Base-by-base conservation (phyloP, 2,888 invertebrate species). In the Tuta absoluta region DNA sequence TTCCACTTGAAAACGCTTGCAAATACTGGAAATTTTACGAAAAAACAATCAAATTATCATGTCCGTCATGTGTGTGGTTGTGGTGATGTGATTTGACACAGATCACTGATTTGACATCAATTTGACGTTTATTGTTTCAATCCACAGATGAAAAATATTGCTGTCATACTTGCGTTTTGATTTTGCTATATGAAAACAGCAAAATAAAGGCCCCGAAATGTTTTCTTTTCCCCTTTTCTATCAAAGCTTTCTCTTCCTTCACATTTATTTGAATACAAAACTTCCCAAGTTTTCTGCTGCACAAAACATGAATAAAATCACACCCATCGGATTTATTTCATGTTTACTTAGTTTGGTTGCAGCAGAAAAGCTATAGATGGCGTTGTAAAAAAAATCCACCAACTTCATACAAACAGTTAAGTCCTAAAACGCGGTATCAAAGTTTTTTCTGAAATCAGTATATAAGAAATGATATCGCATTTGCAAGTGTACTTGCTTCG, bases 401-500 rank as follows among this genome's bases (percentile, higher is more conserved):
- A 17, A 5, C 4, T 17, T 11, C n/a, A 17, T 45, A 45, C 45
- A 45, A 17, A 41, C 2, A 3, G 12, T 41, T 3, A 41, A 14
- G 14, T 12, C 17, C 67, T 72, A 68, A 28, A 73, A 69, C 71
- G 68, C 75, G 66, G 69, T 66, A 67, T 53, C 17, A 51, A 63
- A 45, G 59, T 72, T 72, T 71, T 68, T 37, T 7, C 0, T 0
- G 0, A 0, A 0, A 1, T 61, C 0, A 24, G 64, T 64, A 69
- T 70, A 63, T 67, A 65, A 71, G 65, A 10, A n/a, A 61, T 23
- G 1, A 0, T 3, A 3, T 28, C 11, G 0, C 0, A 0, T 0
- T 0, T 0, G 0, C 11, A 5, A 21, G 0, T 71, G 80, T 81
- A 80, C 81, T 80, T 80, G 81, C 81, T 81, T 81, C 81, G 80